A percentile compares a stretch with the other conserved stretches of the same genome.
Conservation (phyloP, 1,140 invertebrate genomes). For the Rhopalosiphum maidis region DNA sequence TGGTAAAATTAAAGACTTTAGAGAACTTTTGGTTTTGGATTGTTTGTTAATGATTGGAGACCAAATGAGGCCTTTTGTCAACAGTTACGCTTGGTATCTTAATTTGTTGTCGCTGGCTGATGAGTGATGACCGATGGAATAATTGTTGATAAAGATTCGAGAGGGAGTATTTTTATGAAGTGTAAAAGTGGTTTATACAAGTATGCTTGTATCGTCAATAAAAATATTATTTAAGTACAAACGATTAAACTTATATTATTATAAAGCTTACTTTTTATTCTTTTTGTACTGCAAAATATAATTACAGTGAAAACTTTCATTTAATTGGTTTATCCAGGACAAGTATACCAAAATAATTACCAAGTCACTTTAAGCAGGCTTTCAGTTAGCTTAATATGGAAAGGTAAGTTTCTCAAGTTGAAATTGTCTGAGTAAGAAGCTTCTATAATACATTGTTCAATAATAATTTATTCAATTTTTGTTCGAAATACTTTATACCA, state of each 20-base stretch:
- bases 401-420: conserved; percentile 34
- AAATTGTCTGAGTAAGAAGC: conserved; percentile 11
- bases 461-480: conserved; percentile 16
- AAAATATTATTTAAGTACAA: neutral
- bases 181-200: neutral
- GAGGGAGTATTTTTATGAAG: too few relatives aligned
- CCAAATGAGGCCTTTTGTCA: neutral
- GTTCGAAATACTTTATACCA: neutral
- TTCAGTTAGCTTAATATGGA: neutral
- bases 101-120: neutral
- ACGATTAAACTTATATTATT: neutral
- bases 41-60: neutral
- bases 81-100: neutral
- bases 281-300: neutral
- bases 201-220: neutral
- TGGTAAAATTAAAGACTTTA: neutral
- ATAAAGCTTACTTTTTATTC: neutral
- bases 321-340: conserved; percentile 35
- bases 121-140: neutral
- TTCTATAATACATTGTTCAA: conserved; percentile 24
- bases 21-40: neutral
- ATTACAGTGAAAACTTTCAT: conserved; percentile 38
- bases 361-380: conserved; percentile 30
- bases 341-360: conserved; percentile 46
- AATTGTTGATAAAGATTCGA: neutral